Base-by-base conservation (phyloP, 2,113 vertebrate genomes). In the Syngnathus floridae region DNA sequence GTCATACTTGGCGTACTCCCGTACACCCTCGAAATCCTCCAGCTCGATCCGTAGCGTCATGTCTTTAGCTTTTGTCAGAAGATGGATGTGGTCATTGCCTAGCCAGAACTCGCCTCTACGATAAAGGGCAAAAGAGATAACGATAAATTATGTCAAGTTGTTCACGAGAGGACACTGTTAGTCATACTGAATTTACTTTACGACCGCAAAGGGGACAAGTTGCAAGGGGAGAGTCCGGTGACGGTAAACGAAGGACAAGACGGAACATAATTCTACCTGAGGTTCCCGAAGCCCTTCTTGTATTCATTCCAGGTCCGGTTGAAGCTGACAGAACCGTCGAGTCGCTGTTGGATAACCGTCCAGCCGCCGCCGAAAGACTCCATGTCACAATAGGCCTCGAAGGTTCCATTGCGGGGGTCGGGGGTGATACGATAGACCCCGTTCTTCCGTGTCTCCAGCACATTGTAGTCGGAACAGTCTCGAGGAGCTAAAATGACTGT, bases 361-460 rank as follows among this genome's bases (percentile, higher is more conserved):
- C 97, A 99, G 31, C 96, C 95, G 0, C 95, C 94, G 36, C 93
- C 95, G 0, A 82, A 90, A 2, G 93, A 91, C 83, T 95, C 92
- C 97, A 98, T 98, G 71, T 99, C 94, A 64, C 97, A 99, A 75
- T 85, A 93, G 7, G 94, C 96, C 37, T 93, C 89, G 58, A 98
- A 97, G 70, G 92, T 95, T 1, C 84, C 79, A 0, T 94, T 93
- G 77, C 78, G 90, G 51, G 88, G 82, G 46, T 95, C 92, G 1
- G 94, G 94, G 3, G 84, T 93, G 17, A 98, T 86, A 19, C 71
- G 86, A 82, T 97, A 97, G 80, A 91, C 85, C 4, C 92, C 93
- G 0, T 89, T 93, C 73, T 67, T 91, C 60, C 78, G 92, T 51
- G 71, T 84, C 37, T 90, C 90, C 74, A 91, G 66, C 46, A 69